Evolutionary conservation across 2,797 vertebrate species (phyloP).

Genomic region (Neosilurus mollespiculum): DNA sequence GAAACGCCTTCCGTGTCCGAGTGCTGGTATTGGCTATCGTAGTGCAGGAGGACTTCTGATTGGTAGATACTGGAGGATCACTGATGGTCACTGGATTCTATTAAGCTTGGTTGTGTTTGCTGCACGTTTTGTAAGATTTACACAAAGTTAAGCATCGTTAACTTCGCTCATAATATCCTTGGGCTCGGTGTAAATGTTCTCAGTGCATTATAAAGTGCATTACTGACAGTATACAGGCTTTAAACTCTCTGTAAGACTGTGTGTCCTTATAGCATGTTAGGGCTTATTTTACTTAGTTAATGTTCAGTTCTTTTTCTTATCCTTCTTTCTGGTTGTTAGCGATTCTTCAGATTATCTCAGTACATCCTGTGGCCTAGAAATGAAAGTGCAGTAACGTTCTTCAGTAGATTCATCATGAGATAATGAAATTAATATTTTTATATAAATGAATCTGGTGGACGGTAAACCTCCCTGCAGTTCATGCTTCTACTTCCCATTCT

Average conservation of each 20-base stretch:
- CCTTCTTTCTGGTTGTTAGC: neutral
- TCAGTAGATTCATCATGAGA: neutral
- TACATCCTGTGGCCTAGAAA: too few relatives aligned
- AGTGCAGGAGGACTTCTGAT: constrained; percentile 16
- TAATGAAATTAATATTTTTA: neutral
- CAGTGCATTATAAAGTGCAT: neutral
- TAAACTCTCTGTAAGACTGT: neutral
- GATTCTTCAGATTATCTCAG: neutral
- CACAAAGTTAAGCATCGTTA: constrained; percentile 14
- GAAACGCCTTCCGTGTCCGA: neutral
- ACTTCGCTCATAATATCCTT: constrained; percentile 1
- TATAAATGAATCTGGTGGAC: neutral
- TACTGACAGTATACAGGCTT: neutral
- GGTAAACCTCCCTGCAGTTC: neutral
- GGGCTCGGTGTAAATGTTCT: neutral
- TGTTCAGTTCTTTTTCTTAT: neutral
- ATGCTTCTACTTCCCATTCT: neutral
- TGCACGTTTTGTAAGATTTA: constrained; percentile 6
- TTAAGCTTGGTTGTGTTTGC: constrained; percentile 11
- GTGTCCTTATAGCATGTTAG: neutral
- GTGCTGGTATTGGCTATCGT: constrained; percentile 3
- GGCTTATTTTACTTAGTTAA: neutral
- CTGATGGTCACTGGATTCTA: constrained; percentile 3
- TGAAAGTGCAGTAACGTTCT: neutral
- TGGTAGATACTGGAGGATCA: constrained; percentile 9